Conservation (phyloP, 2,888 invertebrate species). For the Scaptomyza polygonia region DNA sequence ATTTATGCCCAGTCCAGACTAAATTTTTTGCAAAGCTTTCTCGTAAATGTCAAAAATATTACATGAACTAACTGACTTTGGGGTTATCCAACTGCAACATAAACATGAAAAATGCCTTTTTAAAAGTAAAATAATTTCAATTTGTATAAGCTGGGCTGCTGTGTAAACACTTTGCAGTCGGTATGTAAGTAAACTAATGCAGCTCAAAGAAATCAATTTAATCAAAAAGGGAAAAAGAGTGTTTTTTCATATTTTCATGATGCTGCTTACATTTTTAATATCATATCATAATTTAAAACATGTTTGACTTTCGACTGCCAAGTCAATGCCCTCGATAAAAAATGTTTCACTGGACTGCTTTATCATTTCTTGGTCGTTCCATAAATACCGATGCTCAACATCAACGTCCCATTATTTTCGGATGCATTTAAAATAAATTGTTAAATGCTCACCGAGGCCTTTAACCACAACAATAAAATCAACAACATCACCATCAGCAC, state of each 20-base stretch:
- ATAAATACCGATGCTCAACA: slow-evolving; percentile 22
- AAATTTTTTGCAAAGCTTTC: background rate
- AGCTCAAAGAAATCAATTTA: background rate
- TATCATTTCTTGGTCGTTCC: slow-evolving; percentile 28
- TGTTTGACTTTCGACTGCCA: background rate
- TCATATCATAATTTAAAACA: background rate
- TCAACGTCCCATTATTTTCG: slow-evolving; percentile 36
- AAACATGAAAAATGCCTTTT: too few species aligned
- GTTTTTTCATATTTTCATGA: background rate
- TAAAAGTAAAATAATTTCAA: too few species aligned
- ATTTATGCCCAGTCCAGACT: background rate
- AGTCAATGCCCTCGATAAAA: slow-evolving; percentile 15
- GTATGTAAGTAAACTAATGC: background rate
- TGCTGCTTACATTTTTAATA: background rate
- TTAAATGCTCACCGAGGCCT: slow-evolving; percentile 34
- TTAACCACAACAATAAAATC: slow-evolving; percentile 22
- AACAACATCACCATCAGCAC: background rate
- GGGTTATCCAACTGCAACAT: background rate
- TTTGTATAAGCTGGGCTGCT: background rate
- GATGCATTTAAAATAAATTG: slow-evolving; percentile 23
- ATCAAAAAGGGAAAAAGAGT: background rate
- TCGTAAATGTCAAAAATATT: background rate
- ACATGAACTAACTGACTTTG: background rate
- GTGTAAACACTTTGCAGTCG: background rate
- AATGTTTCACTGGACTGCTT: slow-evolving; percentile 7